Evolutionary conservation across 92 coral and sea anemone species (phyloP).

Genomic region (Heteractis magnifica): DNA sequence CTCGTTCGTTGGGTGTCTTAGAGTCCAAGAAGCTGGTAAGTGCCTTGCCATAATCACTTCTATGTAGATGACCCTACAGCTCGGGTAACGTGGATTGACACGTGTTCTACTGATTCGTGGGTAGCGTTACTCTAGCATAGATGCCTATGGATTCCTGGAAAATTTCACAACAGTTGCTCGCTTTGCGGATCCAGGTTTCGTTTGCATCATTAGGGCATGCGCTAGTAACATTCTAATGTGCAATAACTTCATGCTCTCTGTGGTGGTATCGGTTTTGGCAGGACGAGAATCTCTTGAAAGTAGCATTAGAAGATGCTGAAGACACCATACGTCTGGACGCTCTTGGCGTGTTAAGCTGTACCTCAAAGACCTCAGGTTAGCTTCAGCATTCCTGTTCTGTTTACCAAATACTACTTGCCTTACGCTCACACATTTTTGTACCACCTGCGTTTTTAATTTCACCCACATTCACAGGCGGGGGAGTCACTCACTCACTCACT

Average conservation of each 20-base stretch:
- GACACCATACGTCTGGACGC: conserved; percentile 65
- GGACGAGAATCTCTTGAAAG: conserved; percentile 35
- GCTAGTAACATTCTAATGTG: too few relatives aligned
- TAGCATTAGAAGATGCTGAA: conserved; percentile 49
- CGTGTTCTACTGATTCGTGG: too few relatives aligned
- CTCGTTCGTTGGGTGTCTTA: conserved; percentile 47
- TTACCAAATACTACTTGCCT: not conserved
- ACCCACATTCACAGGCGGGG: too few relatives aligned
- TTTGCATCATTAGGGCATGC: too few relatives aligned
- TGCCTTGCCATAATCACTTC: not conserved
- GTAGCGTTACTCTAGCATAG: too few relatives aligned
- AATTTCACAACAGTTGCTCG: too few relatives aligned
- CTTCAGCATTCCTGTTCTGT: not conserved
- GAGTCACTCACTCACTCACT: too few relatives aligned
- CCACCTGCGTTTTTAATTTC: too few relatives aligned
- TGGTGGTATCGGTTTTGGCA: not conserved
- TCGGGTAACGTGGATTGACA: not conserved
- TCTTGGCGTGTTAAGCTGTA: conserved; percentile 55
- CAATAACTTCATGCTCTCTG: too few relatives aligned
- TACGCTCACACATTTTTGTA: not conserved
- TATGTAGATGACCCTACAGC: not conserved
- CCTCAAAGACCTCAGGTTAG: conserved; percentile 65
- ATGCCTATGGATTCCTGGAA: too few relatives aligned
- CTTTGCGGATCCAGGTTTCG: too few relatives aligned
- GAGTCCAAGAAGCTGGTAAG: conserved; percentile 39